Base-by-base conservation (phyloP, 2,888 invertebrate genomes). In the Ophraella communa region DNA sequence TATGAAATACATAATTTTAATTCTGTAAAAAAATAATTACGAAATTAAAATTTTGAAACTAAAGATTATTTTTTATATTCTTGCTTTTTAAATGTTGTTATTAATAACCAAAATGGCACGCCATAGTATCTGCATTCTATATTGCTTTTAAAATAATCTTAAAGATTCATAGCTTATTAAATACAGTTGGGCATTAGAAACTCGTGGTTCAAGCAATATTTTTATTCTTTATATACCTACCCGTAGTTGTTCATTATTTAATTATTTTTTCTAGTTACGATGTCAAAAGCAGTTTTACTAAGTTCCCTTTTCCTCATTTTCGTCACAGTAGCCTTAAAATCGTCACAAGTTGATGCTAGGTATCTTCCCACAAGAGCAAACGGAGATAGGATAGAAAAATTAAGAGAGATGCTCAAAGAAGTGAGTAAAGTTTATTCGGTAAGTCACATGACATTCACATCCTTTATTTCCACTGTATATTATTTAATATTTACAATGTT, bases 331-430 rank as follows among this genome's bases (percentile, higher is more conserved):
- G 78, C 83, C 75, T 79, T 84, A 80, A 81, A 83, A 78, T 80
- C 39, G 17, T 39, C 81, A 76, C 79, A 81, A 39, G 66, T 55
- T 0, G 80, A 81, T 67, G 79, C 78, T 62, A 80, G 86, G 74
- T 86, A 86, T 73, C 78, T 86, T 65, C 85, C 85, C 53, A 85
- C 85, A 71, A 81, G 85, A 78, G 81, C 83, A 69, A 83, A 83
- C 72, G 81, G 81, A 59, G 85, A 86, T 75, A 81, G 84, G 74
- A 78, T 86, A 76, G 86, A 86, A 75, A 85, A 85, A 80, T 78
- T 86, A 70, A 80, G 84, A 70, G 86, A 86, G 72, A 77, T 86
- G 69, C 81, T 86, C 78, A 82, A 84, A 80, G 85, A 86, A 82
- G 86, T 86, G 80, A 83, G 85, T 81, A 71, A 65, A 18, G 56